phyloP scores from a whole-genome alignment of 2,113 vertebrate genomes.

The Varanus salvator region DNA sequence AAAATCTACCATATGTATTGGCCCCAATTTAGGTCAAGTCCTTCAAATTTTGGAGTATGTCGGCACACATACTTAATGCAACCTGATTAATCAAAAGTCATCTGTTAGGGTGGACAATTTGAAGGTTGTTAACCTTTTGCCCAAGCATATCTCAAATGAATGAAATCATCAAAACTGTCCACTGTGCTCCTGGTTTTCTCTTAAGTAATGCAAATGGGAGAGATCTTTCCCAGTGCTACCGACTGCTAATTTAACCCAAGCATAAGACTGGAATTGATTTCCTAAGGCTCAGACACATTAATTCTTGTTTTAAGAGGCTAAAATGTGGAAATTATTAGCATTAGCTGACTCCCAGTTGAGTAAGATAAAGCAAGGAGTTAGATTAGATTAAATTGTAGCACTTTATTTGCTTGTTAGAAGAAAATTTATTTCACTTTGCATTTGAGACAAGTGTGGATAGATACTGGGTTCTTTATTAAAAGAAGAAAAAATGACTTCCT shows the following conservation, averaged over 20 bases:
- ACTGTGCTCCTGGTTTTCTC: not conserved
- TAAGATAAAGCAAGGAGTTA: conserved; percentile 31
- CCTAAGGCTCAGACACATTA: conserved; percentile 25
- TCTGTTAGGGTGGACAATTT: conserved; percentile 21
- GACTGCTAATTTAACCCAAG: conserved; percentile 39
- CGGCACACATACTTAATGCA: too few species aligned
- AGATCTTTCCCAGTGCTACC: not conserved
- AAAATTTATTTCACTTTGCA: conserved; percentile 35
- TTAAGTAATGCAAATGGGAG: not conserved
- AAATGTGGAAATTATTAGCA: conserved; percentile 33
- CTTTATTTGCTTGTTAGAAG: conserved; percentile 34
- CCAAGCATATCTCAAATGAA: conserved; percentile 13
- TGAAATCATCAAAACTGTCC: not conserved
- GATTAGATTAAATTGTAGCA: conserved; percentile 40
- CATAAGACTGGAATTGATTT: conserved; percentile 27
- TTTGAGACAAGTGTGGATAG: not conserved
- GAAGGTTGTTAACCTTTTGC: not conserved
- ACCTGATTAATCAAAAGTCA: accelerated
- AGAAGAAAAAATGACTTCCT: not conserved
- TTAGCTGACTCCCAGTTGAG: conserved; percentile 12
- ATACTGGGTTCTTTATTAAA: conserved; percentile 5
- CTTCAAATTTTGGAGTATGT: too few species aligned
- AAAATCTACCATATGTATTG: too few species aligned
- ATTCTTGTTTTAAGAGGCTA: conserved; percentile 28
- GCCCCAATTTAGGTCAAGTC: too few species aligned